Evolutionary conservation across 1,140 invertebrate species (phyloP).

Genomic region (Zaprionus ghesquierei): DNA sequence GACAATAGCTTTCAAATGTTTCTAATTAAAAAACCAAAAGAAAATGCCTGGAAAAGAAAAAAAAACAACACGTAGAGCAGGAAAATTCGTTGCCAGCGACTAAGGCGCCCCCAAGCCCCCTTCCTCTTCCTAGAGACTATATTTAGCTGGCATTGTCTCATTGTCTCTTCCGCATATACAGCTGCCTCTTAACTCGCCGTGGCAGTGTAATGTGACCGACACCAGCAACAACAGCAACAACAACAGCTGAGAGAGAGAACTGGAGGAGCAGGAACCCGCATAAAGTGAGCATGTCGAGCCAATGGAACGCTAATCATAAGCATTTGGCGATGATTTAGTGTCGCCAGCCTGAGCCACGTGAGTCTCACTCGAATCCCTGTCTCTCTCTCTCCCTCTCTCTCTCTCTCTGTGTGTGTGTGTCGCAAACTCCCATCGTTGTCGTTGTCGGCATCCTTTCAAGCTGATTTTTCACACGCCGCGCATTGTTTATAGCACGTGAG

Average conservation of each 20-base stretch:
- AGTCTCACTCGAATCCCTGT: neutral
- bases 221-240: slow-evolving; percentile 8
- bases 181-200: slow-evolving; percentile 68
- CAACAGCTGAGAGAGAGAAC: neutral
- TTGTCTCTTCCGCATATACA: slow-evolving; percentile 23
- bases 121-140: slow-evolving; percentile 15
- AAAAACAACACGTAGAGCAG: slow-evolving; percentile 24
- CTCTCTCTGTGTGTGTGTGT: neutral
- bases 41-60: slow-evolving; percentile 19
- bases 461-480: slow-evolving; percentile 74
- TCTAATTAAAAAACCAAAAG: slow-evolving; percentile 69
- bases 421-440: slow-evolving; percentile 18
- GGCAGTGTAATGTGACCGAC: slow-evolving; percentile 64
- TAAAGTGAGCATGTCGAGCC: slow-evolving; percentile 48
- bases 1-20: slow-evolving; percentile 78
- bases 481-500: slow-evolving; percentile 51
- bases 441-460: slow-evolving; percentile 72
- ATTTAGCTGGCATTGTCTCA: slow-evolving; percentile 43
- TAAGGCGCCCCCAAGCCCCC: neutral
- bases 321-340: slow-evolving; percentile 76
- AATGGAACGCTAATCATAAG: slow-evolving; percentile 70
- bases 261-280: slow-evolving; percentile 25
- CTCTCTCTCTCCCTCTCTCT: neutral
- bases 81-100: neutral
- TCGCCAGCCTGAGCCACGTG: slow-evolving; percentile 63